Base-by-base conservation (phyloP, 2,888 invertebrate species). In the Plutella xylostella region DNA sequence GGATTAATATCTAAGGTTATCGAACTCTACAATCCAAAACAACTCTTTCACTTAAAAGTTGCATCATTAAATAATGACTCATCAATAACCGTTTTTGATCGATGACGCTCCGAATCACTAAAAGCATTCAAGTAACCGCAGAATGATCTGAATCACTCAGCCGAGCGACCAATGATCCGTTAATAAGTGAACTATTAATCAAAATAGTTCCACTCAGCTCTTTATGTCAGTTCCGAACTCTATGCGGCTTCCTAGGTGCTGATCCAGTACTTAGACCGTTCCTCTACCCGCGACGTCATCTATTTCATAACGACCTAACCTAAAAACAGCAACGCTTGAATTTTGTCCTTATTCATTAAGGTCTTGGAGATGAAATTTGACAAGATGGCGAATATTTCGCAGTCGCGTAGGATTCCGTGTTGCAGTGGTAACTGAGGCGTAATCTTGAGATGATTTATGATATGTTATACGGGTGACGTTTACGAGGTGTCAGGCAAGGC, bases 381-480 rank as follows among this genome's bases (percentile, higher is more conserved):
- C 3, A 9, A n/a, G 28, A n/a, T 28, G 28, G 28, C n/a, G n/a
- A n/a, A n/a, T n/a, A n/a, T 28, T 7, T 28, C 28, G 11, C n/a
- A n/a, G 14, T 25, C 25, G n/a, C 25, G n/a, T n/a, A 15, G 20
- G 9, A n/a, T 25, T 21, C 25, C 5, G 25, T 25, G n/a, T 15
- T n/a, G 2, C 39, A n/a, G 18, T 67, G 68, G 65, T 68, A 66
- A 72, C 70, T 71, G 72, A 73, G 70, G 69, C 73, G 69, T 76
- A 76, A 77, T 77, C 75, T 77, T 75, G 69, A 76, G 78, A 82
- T 83, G 82, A 83, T 82, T 83, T 82, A 83, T 82, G 77, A 76
- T 67, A 70, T 71, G 72, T 72, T 66, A 70, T 72, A 76, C 68
- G 68, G 69, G 67, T 79, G 80, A 83, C 80, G 70, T 80, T 79